phyloP scores from a whole-genome alignment of 1,140 invertebrate species.

The Pygmarrhopalites habei region DNA sequence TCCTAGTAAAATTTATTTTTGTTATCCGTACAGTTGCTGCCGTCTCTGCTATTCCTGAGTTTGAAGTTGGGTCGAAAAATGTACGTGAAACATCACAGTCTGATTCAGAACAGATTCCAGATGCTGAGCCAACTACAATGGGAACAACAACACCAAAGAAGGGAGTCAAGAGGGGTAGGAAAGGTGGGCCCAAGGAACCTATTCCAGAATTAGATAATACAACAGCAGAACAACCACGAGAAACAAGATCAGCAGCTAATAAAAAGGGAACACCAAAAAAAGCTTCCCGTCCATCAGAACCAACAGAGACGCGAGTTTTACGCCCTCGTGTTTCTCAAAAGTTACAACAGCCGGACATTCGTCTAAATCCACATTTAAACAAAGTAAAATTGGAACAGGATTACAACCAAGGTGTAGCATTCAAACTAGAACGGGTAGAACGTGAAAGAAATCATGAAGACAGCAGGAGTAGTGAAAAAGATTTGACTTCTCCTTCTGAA shows the following conservation, averaged over 20 bases:
- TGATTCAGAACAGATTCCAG: too few relatives aligned
- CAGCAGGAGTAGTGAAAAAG: too few relatives aligned
- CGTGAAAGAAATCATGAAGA: too few relatives aligned
- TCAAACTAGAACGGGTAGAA: too few relatives aligned
- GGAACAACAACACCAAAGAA: too few relatives aligned
- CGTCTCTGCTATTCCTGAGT: not conserved
- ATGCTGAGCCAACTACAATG: too few relatives aligned
- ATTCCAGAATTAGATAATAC: not conserved
- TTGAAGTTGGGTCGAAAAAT: too few relatives aligned
- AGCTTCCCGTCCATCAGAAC: not conserved
- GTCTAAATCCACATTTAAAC: slow-evolving; percentile 5
- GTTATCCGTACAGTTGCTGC: not conserved
- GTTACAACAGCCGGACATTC: not conserved
- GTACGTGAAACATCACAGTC: too few relatives aligned
- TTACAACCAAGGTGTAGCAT: not conserved
- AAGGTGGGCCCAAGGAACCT: not conserved
- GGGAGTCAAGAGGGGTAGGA: not conserved
- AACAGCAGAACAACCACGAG: not conserved
- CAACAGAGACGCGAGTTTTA: not conserved
- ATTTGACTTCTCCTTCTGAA: too few relatives aligned
- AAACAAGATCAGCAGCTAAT: too few relatives aligned
- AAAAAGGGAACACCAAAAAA: not conserved
- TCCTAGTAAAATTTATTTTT: too few relatives aligned
- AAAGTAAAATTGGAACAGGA: slow-evolving; percentile 25
- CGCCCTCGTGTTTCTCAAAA: too few relatives aligned